These are phyloP conservation scores for Cairina moschata DNA, from an alignment of 2,113 vertebrate genomes.

Conservation along the genomic window DNA sequence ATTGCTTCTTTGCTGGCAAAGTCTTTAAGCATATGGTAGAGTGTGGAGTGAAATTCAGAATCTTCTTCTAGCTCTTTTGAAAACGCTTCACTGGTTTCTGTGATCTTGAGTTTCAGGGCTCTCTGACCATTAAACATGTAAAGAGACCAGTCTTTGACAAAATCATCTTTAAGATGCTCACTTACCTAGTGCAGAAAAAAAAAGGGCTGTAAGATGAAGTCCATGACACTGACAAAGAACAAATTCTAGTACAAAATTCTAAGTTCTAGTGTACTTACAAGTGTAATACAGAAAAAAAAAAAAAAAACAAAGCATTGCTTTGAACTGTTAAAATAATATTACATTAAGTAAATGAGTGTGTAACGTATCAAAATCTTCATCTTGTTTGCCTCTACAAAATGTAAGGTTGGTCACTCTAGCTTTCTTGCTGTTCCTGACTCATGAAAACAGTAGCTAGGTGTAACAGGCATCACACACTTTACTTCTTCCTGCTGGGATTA, in stretches of 20 bases:
- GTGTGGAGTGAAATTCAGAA: slow-evolving; percentile 88
- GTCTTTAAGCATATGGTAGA: slow-evolving; percentile 88
- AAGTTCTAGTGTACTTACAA: neutral
- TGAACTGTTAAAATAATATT: neutral
- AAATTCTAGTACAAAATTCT: neutral
- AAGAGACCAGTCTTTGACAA: slow-evolving; percentile 72
- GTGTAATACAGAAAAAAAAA: neutral
- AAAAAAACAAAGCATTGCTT: neutral
- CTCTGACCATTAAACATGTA: slow-evolving; percentile 82
- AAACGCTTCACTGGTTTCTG: slow-evolving; percentile 78
- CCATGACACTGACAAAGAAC: neutral
- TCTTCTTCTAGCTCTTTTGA: slow-evolving; percentile 76
- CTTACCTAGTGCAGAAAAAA: slow-evolving; percentile 72
- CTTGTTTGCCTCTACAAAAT: neutral
- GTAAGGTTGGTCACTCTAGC: neutral
- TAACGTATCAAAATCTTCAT: neutral
- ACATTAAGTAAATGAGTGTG: neutral
- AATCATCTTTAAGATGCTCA: slow-evolving; percentile 67
- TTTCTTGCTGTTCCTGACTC: neutral
- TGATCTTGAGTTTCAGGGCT: slow-evolving; percentile 79
- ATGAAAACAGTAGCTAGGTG: neutral
- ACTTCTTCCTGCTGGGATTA: neutral
- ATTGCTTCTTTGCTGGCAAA: slow-evolving; percentile 70
- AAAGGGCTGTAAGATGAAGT: neutral
- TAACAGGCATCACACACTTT: neutral